Conservation (phyloP, 2,888 invertebrate genomes). For the Heteromyza rotundicornis region DNA sequence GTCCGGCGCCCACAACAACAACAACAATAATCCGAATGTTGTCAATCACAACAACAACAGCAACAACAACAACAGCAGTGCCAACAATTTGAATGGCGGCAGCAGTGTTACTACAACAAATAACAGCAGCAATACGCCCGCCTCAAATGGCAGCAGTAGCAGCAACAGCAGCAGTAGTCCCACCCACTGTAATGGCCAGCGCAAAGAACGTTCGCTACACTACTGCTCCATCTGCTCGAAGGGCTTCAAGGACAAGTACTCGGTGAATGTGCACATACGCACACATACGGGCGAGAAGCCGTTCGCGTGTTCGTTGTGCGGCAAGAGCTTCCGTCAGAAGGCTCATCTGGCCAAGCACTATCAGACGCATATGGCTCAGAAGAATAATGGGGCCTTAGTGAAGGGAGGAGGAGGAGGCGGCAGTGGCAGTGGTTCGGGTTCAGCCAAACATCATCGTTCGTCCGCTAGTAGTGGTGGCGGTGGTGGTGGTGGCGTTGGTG, state of each 20-base stretch:
- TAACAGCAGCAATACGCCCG: conserved; percentile 49
- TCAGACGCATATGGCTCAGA: conserved; percentile 90
- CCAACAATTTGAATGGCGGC: conserved; percentile 45
- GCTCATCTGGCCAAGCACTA: conserved; percentile 92
- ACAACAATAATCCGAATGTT: conserved; percentile 61
- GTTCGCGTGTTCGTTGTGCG: conserved; percentile 92
- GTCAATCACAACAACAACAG: conserved; percentile 56
- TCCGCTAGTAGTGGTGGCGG: conserved; percentile 19
- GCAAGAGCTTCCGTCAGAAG: conserved; percentile 90
- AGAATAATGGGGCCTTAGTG: conserved; percentile 70
- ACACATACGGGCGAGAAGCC: conserved; percentile 99
- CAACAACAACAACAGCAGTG: conserved; percentile 32
- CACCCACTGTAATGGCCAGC: conserved; percentile 65
- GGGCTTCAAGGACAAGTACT: conserved; percentile 95
- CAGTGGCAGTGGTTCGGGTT: conserved; percentile 15
- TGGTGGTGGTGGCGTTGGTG: conserved; percentile 17
- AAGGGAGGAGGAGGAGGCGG: conserved; percentile 62
- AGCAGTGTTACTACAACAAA: conserved; percentile 40
- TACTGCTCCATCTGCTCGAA: conserved; percentile 93
- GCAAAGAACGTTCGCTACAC: conserved; percentile 87
- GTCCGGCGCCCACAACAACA: conserved; percentile 48
- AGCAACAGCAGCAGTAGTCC: conserved; percentile 51
- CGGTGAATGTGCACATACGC: conserved; percentile 96
- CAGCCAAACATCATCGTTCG: conserved; percentile 5
- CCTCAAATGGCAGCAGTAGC: conserved; percentile 53